phyloP scores from a whole-genome alignment of 2,888 invertebrate species.

The Cataglyphis albicans region DNA sequence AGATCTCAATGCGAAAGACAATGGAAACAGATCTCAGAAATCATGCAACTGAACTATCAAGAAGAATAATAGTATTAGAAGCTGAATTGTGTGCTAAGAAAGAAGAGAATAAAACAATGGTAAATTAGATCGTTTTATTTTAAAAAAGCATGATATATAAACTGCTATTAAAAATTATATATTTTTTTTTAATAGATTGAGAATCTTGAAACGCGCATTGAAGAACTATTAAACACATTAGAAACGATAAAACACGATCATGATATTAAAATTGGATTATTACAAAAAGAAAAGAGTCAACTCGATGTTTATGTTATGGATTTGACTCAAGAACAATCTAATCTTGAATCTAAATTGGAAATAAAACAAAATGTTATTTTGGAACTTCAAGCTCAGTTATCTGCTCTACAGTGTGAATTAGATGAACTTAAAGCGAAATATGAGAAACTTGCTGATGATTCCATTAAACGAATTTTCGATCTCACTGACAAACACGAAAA shows the following conservation, averaged over 20 bases:
- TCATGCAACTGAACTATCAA: conserved; percentile 63
- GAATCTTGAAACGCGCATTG: conserved; percentile 55
- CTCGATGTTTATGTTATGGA: conserved; percentile 58
- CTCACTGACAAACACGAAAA: conserved; percentile 61
- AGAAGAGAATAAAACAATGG: conserved; percentile 59
- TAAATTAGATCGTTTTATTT: conserved; percentile 41
- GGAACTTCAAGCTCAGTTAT: conserved; percentile 74
- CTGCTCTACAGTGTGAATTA: conserved; percentile 73
- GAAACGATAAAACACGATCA: conserved; percentile 58
- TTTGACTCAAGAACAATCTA: conserved; percentile 56
- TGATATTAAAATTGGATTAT: conserved; percentile 60
- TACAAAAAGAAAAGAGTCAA: conserved; percentile 69
- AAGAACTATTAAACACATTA: conserved; percentile 61
- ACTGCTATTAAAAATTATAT: background rate
- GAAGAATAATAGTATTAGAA: conserved; percentile 61
- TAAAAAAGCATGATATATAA: background rate
- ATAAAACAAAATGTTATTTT: conserved; percentile 71
- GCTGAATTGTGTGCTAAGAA: conserved; percentile 60
- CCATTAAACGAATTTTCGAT: conserved; percentile 58
- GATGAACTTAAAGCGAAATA: conserved; percentile 73
- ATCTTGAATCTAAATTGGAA: conserved; percentile 68
- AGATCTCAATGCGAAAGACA: conserved; percentile 63
- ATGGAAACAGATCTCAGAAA: conserved; percentile 68
- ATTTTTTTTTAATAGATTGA: conserved; percentile 49
- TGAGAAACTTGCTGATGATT: conserved; percentile 66